Evolutionary conservation across 2,888 invertebrate species (phyloP), one percentile per base, ranked within the genome.

Genomic region (Drosophila pseudotalamancana): DNA sequence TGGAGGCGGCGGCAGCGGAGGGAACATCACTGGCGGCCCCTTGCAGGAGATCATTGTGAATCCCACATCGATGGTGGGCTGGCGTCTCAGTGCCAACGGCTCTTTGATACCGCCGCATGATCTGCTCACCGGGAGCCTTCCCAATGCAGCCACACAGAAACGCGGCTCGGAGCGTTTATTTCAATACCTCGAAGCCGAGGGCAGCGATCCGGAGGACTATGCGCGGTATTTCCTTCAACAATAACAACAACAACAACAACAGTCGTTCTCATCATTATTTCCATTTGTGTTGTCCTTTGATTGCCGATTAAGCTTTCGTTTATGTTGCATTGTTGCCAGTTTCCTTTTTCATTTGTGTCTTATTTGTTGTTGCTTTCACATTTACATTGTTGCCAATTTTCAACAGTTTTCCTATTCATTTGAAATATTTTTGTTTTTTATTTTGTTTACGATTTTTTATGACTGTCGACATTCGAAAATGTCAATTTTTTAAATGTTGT

Each of bases 111-210:
- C 91, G 39, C 91, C 91, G 23, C 91, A 91, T 70, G 91, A 92
- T 88, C 85, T 91, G 48, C 88, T 91, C 54, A 89, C 90, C 61
- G 90, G 90, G 76, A 85, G 90, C 53, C 83, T 89, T 68, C 90
- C 89, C 40, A 90, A 88, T 64, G 91, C 91, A 25, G 90, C 90
- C 55, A 90, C 88, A 75, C 91, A 90, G 84, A 92, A 92, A 87
- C 93, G 93, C 74, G 95, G 95, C 71, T 95, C 95, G 56, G 94
- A 94, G 76, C 92, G 95, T 62, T 92, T 95, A 54, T 95, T 95
- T 92, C 95, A 94, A 87, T 95, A 94, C 92, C 93, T 95, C 93
- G 95, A 94, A 92, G 95, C 95, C 94, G 95, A 95, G 92, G 94
- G 94, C 80, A 95, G 95, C 55, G 95, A 94, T 89, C 93, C 93